Evolutionary conservation across 1,140 invertebrate species (phyloP), one percentile per base, ranked within the genome.

Genomic region (Drosophila pectinifera): DNA sequence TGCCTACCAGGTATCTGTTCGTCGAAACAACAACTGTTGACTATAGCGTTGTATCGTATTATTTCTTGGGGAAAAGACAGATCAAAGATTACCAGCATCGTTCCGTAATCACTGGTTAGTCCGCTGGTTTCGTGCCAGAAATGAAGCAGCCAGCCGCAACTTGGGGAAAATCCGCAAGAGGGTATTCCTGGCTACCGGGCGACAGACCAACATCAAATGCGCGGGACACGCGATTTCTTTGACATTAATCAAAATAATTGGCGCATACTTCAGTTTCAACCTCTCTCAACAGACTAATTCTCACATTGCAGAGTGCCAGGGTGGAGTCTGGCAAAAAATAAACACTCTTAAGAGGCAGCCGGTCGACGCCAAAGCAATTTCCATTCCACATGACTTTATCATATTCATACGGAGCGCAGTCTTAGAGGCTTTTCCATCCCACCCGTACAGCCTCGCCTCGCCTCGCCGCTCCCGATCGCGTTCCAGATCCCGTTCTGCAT

Each of bases 241-340:
- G 84, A 89, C 84, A 89, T 89, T 89, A 89, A 89, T 89, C 84
- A 89, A 89, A 89, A 89, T 89, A 89, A 88, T 88, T 88, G 83
- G 83, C 83, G 83, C 83, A 88, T 88, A 82, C 79, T 88, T 67
- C 43, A 77, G 70, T 57, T 73, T 79, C 75, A 88, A 59, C 75
- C 72, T 79, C 79, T 79, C 83, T 88, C 83, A 88, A 73, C 83
- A 88, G 75, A 73, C 75, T 76, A 84, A 89, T 88, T 88, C 80
- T 77, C 80, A 89, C 84, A 88, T 80, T 76, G 58, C 58, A 48
- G 57, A 38, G 56, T 38, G 42, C 42, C 22, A 22, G 43, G 51
- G 41, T 34, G 63, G 31, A 43, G 56, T 46, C 72, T 39, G 8
- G 56, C 43, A 51, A 45, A 73, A 73, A 73, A 67, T 59, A 59